Percentiles rank a stretch among this genome's conserved stretches.
Evolutionary conservation across 2,888 invertebrate species (phyloP).

Genomic region (Trimorus sp.): DNA sequence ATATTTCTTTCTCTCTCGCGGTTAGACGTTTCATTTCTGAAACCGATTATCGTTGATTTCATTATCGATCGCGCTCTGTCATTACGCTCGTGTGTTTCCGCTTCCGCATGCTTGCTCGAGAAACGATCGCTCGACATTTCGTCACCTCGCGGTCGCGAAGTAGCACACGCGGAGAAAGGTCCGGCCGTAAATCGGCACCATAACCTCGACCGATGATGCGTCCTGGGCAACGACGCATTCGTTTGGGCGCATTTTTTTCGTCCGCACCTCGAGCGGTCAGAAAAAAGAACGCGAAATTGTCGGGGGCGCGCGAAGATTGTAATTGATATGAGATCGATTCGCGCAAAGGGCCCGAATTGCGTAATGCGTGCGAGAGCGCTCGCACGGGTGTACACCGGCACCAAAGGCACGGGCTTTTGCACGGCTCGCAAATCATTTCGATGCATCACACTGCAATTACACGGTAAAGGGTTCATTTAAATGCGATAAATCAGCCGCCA

Average conservation of each 20-base stretch:
- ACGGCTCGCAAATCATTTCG: slow-evolving; percentile 79
- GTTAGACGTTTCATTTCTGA: slow-evolving; percentile 12
- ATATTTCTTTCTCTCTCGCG: neutral
- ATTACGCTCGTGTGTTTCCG: slow-evolving; percentile 32
- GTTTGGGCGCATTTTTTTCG: neutral
- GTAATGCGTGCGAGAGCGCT: slow-evolving; percentile 58
- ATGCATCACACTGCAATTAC: slow-evolving; percentile 81
- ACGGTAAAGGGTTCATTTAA: slow-evolving; percentile 80
- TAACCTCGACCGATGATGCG: no score
- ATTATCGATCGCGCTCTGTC: slow-evolving; percentile 20
- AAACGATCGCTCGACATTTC: slow-evolving; percentile 53
- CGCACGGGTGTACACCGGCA: slow-evolving; percentile 60
- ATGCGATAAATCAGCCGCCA: slow-evolving; percentile 79
- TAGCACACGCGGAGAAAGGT: slow-evolving; percentile 46
- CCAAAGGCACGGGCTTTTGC: slow-evolving; percentile 70
- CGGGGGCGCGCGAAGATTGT: no score
- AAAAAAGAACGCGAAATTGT: no score
- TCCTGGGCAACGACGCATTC: no score
- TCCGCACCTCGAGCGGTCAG: neutral
- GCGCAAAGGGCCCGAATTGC: slow-evolving; percentile 52
- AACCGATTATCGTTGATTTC: slow-evolving; percentile 31
- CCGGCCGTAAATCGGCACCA: neutral
- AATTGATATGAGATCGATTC: slow-evolving; percentile 27
- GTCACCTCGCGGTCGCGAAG: slow-evolving; percentile 45
- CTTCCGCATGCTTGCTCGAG: slow-evolving; percentile 51